A percentile compares a stretch with the other conserved stretches of the same genome.
phyloP scores from a whole-genome alignment of 2,888 invertebrate species.

The Furcula furcula region DNA sequence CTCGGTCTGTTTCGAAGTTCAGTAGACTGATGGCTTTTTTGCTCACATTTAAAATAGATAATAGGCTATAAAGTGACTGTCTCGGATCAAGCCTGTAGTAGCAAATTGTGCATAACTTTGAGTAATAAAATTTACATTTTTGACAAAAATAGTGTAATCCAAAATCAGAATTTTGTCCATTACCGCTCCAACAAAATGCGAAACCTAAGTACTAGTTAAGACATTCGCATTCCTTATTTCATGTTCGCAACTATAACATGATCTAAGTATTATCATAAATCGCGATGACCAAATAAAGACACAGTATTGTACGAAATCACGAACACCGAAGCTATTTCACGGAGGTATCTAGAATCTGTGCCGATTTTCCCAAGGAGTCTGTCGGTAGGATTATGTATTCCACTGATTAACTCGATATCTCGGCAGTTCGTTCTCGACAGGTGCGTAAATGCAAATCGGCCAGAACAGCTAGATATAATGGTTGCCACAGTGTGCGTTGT shows the following conservation, averaged over 20 bases:
- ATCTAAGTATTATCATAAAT: too few species aligned
- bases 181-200: too few species aligned
- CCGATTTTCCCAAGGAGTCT: slow-evolving; percentile 44
- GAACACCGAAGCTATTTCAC: slow-evolving; percentile 13
- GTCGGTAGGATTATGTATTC: slow-evolving; percentile 40
- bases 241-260: too few species aligned
- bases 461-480: slow-evolving; percentile 17
- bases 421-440: slow-evolving; percentile 35
- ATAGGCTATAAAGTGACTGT: slow-evolving; percentile 19
- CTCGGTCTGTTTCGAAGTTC: slow-evolving; percentile 39
- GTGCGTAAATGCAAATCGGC: slow-evolving; percentile 61
- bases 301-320: slow-evolving; percentile 16
- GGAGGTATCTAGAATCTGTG: slow-evolving; percentile 29
- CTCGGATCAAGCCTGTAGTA: slow-evolving; percentile 9
- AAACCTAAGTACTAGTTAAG: too few species aligned
- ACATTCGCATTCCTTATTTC: too few species aligned
- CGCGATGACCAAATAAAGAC: slow-evolving; percentile 17
- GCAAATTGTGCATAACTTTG: too few species aligned
- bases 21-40: slow-evolving; percentile 25
- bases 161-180: too few species aligned
- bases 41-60: slow-evolving; percentile 15
- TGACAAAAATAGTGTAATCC: too few species aligned
- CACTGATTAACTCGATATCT: slow-evolving; percentile 53
- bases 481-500: slow-evolving; percentile 23
- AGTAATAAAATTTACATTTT: too few species aligned